Conservation (phyloP, 2,113 vertebrate species). For the Corythornis madagascariensis region DNA sequence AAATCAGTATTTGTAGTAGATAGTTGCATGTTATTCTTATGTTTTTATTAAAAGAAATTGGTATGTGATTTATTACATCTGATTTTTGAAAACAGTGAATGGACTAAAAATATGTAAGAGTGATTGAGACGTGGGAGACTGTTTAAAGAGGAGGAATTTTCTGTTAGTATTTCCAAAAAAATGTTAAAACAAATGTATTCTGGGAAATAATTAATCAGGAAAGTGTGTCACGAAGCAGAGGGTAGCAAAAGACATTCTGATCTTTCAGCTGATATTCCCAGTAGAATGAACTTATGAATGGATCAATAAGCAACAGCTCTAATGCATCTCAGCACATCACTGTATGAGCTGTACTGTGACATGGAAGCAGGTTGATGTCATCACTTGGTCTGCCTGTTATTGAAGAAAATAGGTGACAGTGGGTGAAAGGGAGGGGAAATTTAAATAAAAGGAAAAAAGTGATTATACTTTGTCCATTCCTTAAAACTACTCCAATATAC, state of each 20-base stretch:
- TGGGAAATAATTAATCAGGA: background rate
- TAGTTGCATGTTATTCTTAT: background rate
- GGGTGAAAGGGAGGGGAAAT: background rate
- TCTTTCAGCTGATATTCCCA: background rate
- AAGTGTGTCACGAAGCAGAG: conserved; percentile 18
- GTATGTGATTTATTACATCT: background rate
- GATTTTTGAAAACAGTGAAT: conserved; percentile 39
- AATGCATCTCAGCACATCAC: background rate
- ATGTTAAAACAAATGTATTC: conserved; percentile 18
- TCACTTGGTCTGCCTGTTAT: background rate
- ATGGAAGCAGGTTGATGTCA: conserved; percentile 29
- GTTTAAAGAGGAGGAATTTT: conserved; percentile 48
- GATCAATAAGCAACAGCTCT: conserved; percentile 53
- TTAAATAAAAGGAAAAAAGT: background rate
- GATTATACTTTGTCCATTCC: background rate
- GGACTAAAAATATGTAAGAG: conserved; percentile 40
- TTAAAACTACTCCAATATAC: background rate
- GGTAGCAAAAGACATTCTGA: background rate
- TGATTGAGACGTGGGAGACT: conserved; percentile 46
- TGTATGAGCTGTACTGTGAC: background rate
- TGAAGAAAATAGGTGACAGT: conserved; percentile 12
- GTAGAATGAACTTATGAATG: background rate
- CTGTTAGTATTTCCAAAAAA: conserved; percentile 11
- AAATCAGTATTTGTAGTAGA: background rate
- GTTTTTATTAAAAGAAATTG: background rate